A percentile compares a stretch with the other conserved stretches of the same genome.
phyloP scores from a whole-genome alignment of 1,140 invertebrate genomes.

The Oreohelix idahoensis region DNA sequence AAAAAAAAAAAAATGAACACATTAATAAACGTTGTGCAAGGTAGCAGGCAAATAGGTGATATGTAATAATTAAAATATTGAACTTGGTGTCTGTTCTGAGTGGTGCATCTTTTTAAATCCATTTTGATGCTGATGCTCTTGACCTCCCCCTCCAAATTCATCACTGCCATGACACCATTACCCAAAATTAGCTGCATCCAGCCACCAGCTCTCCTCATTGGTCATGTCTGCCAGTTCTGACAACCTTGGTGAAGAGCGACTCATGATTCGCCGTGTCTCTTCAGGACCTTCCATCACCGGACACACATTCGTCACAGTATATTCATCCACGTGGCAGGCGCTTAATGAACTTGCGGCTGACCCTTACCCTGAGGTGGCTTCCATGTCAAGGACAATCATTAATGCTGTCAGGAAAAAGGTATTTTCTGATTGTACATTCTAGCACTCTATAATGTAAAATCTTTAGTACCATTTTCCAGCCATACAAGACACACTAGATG shows the following conservation, averaged over 20 bases:
- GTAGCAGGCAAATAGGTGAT: too few species aligned
- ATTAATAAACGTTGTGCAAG: too few species aligned
- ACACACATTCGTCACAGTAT: slow-evolving; percentile 76
- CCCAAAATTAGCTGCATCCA: not conserved
- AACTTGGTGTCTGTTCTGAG: too few species aligned
- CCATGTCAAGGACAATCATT: slow-evolving; percentile 84
- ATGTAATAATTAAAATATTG: too few species aligned
- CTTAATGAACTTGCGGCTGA: slow-evolving; percentile 84
- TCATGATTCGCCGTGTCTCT: slow-evolving; percentile 54
- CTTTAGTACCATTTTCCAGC: too few species aligned
- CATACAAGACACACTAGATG: too few species aligned
- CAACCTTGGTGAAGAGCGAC: slow-evolving; percentile 30
- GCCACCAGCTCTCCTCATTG: slow-evolving; percentile 29
- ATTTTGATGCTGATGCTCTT: not conserved
- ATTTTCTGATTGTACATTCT: not conserved
- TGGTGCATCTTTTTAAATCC: not conserved
- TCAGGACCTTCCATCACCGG: slow-evolving; percentile 52
- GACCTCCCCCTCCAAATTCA: not conserved
- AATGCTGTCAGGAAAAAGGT: slow-evolving; percentile 84
- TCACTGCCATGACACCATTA: not conserved
- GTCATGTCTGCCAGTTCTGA: slow-evolving; percentile 37
- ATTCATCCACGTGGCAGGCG: slow-evolving; percentile 88
- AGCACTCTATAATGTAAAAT: too few species aligned
- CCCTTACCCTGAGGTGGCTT: slow-evolving; percentile 86
- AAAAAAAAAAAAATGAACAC: too few species aligned